Base-by-base conservation (phyloP, 1,140 invertebrate genomes). In the Drosophila prosaltans region DNA sequence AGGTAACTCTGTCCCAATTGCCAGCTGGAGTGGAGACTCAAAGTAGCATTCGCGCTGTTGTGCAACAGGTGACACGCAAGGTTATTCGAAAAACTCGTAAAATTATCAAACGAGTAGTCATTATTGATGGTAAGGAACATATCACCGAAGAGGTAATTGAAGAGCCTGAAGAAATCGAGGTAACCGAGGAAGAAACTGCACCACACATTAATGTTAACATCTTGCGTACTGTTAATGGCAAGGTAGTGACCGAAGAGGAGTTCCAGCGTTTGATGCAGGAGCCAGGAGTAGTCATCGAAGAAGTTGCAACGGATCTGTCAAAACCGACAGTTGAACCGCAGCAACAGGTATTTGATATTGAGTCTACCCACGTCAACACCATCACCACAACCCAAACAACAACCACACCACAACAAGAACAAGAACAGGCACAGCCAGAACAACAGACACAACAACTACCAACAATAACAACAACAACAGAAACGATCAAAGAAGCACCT, bases 41-140 rank as follows among this genome's bases (percentile, higher is more conserved):
- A 6, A 72, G 80, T 48, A 91, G 78, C 59, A 81, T 97, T 0
- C 94, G 95, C 30, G 95, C 96, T 16, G 95, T 97, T 7, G 95
- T 97, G 6, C 95, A 97, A 80, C 96, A 97, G 93, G 95, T 97
- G 4, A 96, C 95, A 0, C 94, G 95, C 76, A 94, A 94, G 92
- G 94, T 96, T 32, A 95, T 96, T 54, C 94, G 95, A 74, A 97
- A 95, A 89, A 96, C 94, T 57, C 94, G 95, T 57, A 95, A 95
- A 80, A 95, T 96, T 54, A 96, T 97, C 45, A 93, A 96, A 60
- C 95, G 95, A 80, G 94, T 96, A 3, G 95, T 95, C 0, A 95
- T 97, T 7, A 95, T 97, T 64, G 95, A 97, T 91, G 97, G 96
- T 0, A 96, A 97, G 93, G 96, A 97, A 92, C 95, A 95, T 78